Base-by-base conservation (phyloP, 2,797 vertebrate genomes). In the Halcyon badia region DNA sequence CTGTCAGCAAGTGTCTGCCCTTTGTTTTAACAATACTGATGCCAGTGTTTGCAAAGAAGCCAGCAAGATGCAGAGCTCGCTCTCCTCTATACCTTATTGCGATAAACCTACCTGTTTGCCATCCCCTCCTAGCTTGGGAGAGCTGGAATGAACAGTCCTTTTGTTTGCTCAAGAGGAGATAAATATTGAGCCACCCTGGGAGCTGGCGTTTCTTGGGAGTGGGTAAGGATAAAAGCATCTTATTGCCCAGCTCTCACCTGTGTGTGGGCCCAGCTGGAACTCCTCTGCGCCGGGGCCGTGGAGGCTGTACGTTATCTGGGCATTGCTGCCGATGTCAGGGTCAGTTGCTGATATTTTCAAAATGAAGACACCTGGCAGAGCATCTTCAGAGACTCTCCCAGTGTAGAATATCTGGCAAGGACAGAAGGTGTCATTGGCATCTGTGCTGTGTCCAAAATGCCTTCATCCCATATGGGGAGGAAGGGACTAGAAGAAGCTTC, bases 301-400 rank as follows among this genome's bases (percentile, higher is more conserved):
- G 56, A 99, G 99, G 37, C 98, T 99, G 92, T 99, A 99, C 1
- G 98, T 99, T 87, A 99, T 97, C 97, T 99, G 99, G n/a, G 99
- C 99, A 0, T 99, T 99, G 61, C 98, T 98, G 60, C 99, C 99
- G 0, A 98, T 77, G 1, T 99, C 99, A 0, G 98, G 98, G 95
- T 99, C 99, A 0, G 97, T 98, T 4, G 99, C 99, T 9, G 98
- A 98, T 68, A 99, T 98, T 97, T 99, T 99, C 95, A 99, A 92
- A 94, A 99, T 98, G 66, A 99, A 99, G 92, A 96, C 93, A 78
- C 98, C 98, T 0, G 98, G 97, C 51, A 97, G 97, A 10, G 98
- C 98, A 57, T 99, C 99, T 96, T 99, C 99, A 95, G 98, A 98
- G 92, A 99, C 98, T 41, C 97, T 98, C 96, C 99, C 99, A 1